Evolutionary conservation across 37 sponge, comb jelly and placozoan genomes (phyloP).

Genomic region (Halichondria panicea): DNA sequence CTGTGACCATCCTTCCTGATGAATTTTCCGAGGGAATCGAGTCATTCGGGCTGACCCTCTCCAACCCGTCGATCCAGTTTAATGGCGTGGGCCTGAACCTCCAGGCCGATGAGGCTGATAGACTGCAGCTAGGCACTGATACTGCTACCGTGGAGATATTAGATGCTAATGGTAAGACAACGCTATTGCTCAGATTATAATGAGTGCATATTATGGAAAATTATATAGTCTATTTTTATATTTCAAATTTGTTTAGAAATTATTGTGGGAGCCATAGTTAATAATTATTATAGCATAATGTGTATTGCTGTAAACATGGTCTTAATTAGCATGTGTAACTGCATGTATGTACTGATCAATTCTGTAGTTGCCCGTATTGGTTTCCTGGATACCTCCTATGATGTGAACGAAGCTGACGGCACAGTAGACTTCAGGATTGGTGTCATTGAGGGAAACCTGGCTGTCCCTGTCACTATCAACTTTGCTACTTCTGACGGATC

Average conservation of each 20-base stretch:
- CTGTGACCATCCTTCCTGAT: no score
- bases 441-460: slow-evolving; percentile 23
- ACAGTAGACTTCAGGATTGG: neutral
- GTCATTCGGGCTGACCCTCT: no score
- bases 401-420: slow-evolving; percentile 4
- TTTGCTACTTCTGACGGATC: slow-evolving; percentile 16
- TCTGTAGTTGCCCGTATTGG: slow-evolving; percentile 15
- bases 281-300: no score
- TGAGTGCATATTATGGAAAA: no score
- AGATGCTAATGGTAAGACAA: slow-evolving; percentile 37
- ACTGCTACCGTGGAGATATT: neutral
- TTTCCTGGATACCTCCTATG: neutral
- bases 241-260: no score
- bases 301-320: neutral
- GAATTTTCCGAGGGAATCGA: no score
- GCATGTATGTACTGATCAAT: neutral
- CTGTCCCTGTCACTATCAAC: slow-evolving; percentile 1
- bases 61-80: no score
- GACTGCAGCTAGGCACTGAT: neutral
- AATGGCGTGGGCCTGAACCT: no score
- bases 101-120: no score
- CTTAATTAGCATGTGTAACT: neutral
- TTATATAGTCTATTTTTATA: no score
- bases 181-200: no score
- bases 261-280: no score